phyloP scores from a whole-genome alignment of 2,113 vertebrate species.

The Hystrix cristata region DNA sequence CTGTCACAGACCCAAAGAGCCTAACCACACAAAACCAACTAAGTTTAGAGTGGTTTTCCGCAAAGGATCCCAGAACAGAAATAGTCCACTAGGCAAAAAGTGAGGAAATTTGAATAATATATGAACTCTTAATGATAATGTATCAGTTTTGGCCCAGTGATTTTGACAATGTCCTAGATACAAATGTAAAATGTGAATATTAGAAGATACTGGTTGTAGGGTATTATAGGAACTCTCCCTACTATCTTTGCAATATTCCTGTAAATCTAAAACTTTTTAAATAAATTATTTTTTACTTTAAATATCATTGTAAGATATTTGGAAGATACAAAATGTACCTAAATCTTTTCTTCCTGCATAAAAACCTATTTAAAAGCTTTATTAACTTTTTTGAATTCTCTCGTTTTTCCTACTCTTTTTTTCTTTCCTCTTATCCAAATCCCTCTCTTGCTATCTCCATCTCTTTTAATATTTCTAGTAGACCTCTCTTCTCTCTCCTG shows the following conservation, averaged over 20 bases:
- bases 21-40: not conserved
- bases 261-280: conserved; percentile 30
- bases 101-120: not conserved
- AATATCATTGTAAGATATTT: conserved; percentile 7
- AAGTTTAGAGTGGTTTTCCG: not conserved
- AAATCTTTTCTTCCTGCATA: not conserved
- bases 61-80: not conserved
- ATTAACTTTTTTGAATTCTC: not conserved
- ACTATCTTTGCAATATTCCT: not conserved
- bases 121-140: not conserved
- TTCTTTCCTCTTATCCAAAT: not conserved
- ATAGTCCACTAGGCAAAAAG: not conserved
- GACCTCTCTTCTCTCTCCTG: not conserved
- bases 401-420: not conserved
- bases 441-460: not conserved
- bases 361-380: not conserved
- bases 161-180: not conserved
- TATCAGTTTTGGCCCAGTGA: not conserved
- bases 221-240: not conserved
- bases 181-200: not conserved
- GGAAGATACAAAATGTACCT: not conserved
- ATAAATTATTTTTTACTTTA: not conserved
- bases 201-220: not conserved
- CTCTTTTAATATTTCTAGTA: not conserved
- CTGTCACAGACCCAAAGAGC: not conserved